A percentile compares a stretch with the other conserved stretches of the same genome.
These are phyloP conservation scores for Scaptomyza montana DNA, from an alignment of 1,140 invertebrate genomes.

Conservation along the genomic window DNA sequence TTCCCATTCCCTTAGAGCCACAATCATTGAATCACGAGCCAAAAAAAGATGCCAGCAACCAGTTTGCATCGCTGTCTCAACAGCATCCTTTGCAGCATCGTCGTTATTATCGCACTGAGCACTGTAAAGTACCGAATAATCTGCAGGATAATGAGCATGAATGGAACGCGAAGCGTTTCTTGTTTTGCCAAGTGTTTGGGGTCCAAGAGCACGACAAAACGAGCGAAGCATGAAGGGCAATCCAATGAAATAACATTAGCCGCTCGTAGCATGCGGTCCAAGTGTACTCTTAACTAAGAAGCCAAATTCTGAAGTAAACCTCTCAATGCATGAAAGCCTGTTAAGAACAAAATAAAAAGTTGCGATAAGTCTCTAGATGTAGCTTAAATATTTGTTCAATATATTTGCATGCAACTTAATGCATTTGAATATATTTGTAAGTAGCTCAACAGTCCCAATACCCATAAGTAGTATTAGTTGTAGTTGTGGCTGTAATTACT, in stretches of 20 bases:
- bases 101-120: constrained; percentile 77
- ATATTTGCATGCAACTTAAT: too few relatives aligned
- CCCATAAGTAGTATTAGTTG: too few relatives aligned
- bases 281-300: constrained; percentile 59
- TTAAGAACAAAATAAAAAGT: constrained; percentile 25
- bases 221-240: constrained; percentile 33
- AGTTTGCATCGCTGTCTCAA: constrained; percentile 22
- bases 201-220: background rate
- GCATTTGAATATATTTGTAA: too few relatives aligned
- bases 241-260: constrained; percentile 39
- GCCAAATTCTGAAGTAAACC: constrained; percentile 54
- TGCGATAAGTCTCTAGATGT: background rate
- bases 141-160: constrained; percentile 78
- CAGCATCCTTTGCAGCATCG: constrained; percentile 62
- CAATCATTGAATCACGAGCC: constrained; percentile 16
- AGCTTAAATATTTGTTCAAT: too few relatives aligned
- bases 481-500: constrained; percentile 3
- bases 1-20: background rate
- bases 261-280: constrained; percentile 20
- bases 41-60: constrained; percentile 18
- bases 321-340: constrained; percentile 40
- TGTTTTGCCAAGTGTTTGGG: constrained; percentile 30
- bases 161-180: constrained; percentile 66
- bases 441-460: too few relatives aligned
- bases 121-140: constrained; percentile 77